Percentiles rank a stretch among this genome's conserved stretches.
phyloP scores from a whole-genome alignment of 2,797 vertebrate species.

The Peromyscus aztecus region DNA sequence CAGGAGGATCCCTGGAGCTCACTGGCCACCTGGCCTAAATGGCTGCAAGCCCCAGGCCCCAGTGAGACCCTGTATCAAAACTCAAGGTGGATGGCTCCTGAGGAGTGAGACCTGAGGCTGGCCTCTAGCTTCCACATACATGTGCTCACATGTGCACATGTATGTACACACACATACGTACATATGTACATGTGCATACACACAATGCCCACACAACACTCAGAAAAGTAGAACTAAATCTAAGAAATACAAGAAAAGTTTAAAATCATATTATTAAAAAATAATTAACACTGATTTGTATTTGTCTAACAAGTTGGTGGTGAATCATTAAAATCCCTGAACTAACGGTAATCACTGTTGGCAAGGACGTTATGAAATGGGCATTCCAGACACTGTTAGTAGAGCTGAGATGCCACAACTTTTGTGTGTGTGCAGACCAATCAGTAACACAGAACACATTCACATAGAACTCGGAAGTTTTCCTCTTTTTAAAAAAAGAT shows the following conservation, averaged over 20 bases:
- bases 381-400: neutral
- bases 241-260: neutral
- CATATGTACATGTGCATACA: neutral
- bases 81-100: neutral
- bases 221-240: constrained; percentile 57
- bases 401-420: neutral
- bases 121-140: neutral
- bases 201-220: neutral
- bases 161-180: neutral
- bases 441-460: neutral
- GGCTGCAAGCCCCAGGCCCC: neutral
- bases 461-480: neutral
- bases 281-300: neutral
- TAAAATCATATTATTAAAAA: neutral
- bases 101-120: too few relatives aligned
- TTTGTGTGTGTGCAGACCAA: neutral
- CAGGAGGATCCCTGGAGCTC: neutral
- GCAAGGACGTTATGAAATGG: constrained; percentile 3
- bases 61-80: neutral
- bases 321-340: constrained; percentile 18
- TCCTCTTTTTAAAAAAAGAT: neutral
- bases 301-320: constrained; percentile 38
- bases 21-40: neutral
- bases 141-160: neutral
- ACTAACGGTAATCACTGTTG: constrained; percentile 5